These are phyloP conservation scores for Pogonocherus hispidulus DNA, from an alignment of 2,888 invertebrate genomes.

Conservation along the genomic window DNA sequence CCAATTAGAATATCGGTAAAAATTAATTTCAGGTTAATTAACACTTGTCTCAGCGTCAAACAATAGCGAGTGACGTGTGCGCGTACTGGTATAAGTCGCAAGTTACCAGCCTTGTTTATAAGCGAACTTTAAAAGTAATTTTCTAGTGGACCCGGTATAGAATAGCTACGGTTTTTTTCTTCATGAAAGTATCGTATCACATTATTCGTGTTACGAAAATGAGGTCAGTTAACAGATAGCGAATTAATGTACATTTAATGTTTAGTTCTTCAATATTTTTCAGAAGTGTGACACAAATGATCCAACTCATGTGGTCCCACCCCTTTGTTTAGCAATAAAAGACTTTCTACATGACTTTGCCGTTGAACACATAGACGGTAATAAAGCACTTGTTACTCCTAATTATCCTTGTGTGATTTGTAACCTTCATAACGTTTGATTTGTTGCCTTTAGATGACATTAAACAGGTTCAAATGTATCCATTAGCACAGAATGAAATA, in stretches of 20 bases:
- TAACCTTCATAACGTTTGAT: conserved; percentile 5
- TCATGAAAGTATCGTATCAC: neutral
- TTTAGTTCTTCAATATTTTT: neutral
- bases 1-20: too few species aligned
- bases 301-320: neutral
- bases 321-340: neutral
- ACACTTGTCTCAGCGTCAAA: too few species aligned
- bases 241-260: neutral
- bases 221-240: neutral
- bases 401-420: conserved; percentile 19
- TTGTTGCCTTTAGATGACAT: conserved; percentile 20
- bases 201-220: neutral
- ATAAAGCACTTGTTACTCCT: conserved; percentile 10
- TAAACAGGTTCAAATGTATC: conserved; percentile 33
- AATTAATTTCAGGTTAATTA: too few species aligned
- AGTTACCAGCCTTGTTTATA: too few species aligned
- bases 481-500: conserved; percentile 43
- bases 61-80: too few species aligned
- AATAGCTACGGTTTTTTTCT: too few species aligned
- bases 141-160: too few species aligned
- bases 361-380: neutral
- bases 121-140: too few species aligned
- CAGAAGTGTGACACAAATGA: neutral
- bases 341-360: neutral
- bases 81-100: too few species aligned